Evolutionary conservation across 2,113 vertebrate species (phyloP), one percentile per base, ranked within the genome.

Genomic region (Lanius ludovicianus): DNA sequence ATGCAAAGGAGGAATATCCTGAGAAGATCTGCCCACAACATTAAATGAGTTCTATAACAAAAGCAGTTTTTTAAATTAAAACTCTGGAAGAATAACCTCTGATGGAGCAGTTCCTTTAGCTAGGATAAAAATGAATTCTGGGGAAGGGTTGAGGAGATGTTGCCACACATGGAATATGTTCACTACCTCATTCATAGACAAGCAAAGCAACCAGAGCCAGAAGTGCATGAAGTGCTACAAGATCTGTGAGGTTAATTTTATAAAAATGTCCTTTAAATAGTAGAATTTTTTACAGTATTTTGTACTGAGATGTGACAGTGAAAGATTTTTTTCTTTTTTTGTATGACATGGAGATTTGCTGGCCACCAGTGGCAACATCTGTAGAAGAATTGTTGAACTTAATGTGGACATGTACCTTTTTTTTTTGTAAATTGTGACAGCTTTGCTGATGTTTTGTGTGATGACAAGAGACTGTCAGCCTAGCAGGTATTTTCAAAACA

Each of bases 331-430:
- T 44, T 4, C 25, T 57, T 42, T 47, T 71, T 70, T 35, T 3
- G 3, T 37, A 9, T 37, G 0, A 2, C 13, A 22, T 5, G 31
- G 50, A 22, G 3, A 3, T 80, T 76, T 87, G 15, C 37, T 84
- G 17, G 21, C 41, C 31, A 16, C 37, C 9, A 7, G 7, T 64
- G 15, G 11, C 25, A 76, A 57, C 7, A 19, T 59, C 42, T 83
- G 31, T 49, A 44, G 9, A 52, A 55, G 10, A 44, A 14, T 21
- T 84, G 11, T 31, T 70, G 41, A 70, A 39, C 11, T 52, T 49
- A 33, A 71, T 3, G 0, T 19, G 31, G 33, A 46, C 10, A 5
- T 37, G 4, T 68, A 1, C 3, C 6, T 49, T 47, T 20, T 30
- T 28, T 21, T 55, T 33, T 39, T 55, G 18, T 17, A n/a, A 33